Evolutionary conservation across 2,113 vertebrate species (phyloP), one percentile per base, ranked within the genome.

Genomic region (Datnioides undecimradiatus): DNA sequence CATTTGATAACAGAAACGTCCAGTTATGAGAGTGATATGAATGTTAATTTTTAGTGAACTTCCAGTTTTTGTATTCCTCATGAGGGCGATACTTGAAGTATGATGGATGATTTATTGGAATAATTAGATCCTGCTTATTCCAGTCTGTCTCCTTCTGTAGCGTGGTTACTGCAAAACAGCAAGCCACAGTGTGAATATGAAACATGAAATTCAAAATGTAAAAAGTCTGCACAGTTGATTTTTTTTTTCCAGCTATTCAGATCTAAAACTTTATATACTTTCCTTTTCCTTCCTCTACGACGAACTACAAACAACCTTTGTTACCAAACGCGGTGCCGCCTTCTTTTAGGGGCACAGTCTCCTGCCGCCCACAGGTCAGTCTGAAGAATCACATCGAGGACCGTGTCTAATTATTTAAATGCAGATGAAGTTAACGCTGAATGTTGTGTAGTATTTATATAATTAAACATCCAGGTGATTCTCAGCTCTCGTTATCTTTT

Each of bases 391-490:
- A 52, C 21, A 43, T 41, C 73, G 45, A 38, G 38, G 21, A n/a
- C 16, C 29, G 12, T 43, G 41, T 75, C 5, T 52, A 46, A 80
- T 62, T 49, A 46, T 80, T 73, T 43, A 63, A 68, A 83, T 66
- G 51, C 59, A 1, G 27, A 57, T 58, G 34, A 73, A n/a, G 13
- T 38, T 38, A 5, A 52, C 8, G 6, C 3, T 59, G 16, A 54
- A 72, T 55, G 10, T 27, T 58, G n/a, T 23, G 1, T 55, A 48
- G 14, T 62, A 63, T 86, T 77, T 86, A 49, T 74, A 52, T 52
- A 49, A 86, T 73, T 77, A 82, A 82, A 82, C 59, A 46, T 57
- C 48, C 52, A 36, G 33, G 4, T 81, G 25, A 78, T 82, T 66
- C 43, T 63, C 34, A 21, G 4, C 13, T 51, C 63, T n/a, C 33